Evolutionary conservation across 2,888 invertebrate species (phyloP).

Genomic region (Adela reaumurella): DNA sequence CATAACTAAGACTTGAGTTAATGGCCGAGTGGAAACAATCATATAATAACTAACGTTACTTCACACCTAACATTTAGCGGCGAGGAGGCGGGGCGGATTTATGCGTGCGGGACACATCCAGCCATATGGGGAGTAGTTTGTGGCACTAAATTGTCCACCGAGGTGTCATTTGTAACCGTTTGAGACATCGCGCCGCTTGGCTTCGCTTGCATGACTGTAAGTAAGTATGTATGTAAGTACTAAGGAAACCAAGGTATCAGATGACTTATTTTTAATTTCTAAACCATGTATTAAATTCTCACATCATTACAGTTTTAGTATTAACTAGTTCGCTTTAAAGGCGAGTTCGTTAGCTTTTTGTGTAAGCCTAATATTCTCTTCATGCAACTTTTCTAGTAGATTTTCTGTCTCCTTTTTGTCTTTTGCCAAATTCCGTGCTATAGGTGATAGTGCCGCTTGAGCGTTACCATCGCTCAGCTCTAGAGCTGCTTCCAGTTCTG

Average conservation of each 20-base stretch:
- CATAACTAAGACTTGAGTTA: not conserved
- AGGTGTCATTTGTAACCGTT: too few relatives aligned
- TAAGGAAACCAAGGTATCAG: too few relatives aligned
- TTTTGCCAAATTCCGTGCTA: not conserved
- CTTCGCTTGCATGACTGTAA: too few relatives aligned
- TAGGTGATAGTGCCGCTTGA: not conserved
- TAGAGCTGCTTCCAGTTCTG: not conserved
- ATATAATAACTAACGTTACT: not conserved
- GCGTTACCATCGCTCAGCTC: not conserved
- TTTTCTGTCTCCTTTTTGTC: not conserved
- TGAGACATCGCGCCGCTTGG: too few relatives aligned
- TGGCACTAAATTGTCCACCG: too few relatives aligned
- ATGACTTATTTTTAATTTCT: not conserved
- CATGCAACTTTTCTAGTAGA: not conserved
- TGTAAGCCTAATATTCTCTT: not conserved
- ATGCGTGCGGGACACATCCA: not conserved
- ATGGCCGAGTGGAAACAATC: not conserved
- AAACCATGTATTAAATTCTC: too few relatives aligned
- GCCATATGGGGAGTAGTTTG: not conserved
- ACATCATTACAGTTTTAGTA: too few relatives aligned
- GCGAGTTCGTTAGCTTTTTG: not conserved
- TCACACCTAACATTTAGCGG: not conserved
- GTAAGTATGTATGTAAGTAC: too few relatives aligned
- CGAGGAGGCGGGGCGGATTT: not conserved
- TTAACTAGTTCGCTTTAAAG: too few relatives aligned